Evolutionary conservation across 2,888 invertebrate genomes (phyloP).

Genomic region (Oscheius sp.): DNA sequence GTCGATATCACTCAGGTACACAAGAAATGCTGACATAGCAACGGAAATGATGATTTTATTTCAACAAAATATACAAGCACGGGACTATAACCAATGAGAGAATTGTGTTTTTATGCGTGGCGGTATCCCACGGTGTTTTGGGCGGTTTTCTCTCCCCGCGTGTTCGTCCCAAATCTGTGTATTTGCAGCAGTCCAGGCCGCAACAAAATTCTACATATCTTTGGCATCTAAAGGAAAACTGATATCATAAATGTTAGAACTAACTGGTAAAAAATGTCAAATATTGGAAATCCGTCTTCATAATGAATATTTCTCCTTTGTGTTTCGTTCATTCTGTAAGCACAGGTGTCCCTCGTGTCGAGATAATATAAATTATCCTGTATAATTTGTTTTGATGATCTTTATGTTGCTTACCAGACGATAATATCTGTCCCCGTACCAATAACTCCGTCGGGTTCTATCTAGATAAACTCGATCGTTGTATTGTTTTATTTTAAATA

Average conservation of each 20-base stretch:
- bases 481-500: constrained; percentile 62
- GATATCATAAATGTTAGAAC: constrained; percentile 38
- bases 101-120: constrained; percentile 7
- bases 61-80: neutral
- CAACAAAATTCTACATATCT: constrained; percentile 70
- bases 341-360: constrained; percentile 68
- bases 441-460: constrained; percentile 66
- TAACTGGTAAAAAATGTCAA: constrained; percentile 70
- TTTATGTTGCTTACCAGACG: constrained; percentile 47
- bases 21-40: neutral
- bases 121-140: constrained; percentile 13
- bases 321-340: constrained; percentile 67
- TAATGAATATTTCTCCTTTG: constrained; percentile 65
- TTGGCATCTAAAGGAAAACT: constrained; percentile 64
- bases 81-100: constrained; percentile 8
- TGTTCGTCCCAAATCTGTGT: constrained; percentile 43
- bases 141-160: constrained; percentile 34
- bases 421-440: constrained; percentile 71
- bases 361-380: constrained; percentile 71
- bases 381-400: constrained; percentile 16
- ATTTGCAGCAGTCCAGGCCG: constrained; percentile 68
- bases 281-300: constrained; percentile 64
- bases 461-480: constrained; percentile 70
- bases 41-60: constrained; percentile 12
- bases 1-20: neutral